These are phyloP conservation scores for Fregata magnificens DNA, from an alignment of 2,113 vertebrate genomes.

Conservation along the genomic window DNA sequence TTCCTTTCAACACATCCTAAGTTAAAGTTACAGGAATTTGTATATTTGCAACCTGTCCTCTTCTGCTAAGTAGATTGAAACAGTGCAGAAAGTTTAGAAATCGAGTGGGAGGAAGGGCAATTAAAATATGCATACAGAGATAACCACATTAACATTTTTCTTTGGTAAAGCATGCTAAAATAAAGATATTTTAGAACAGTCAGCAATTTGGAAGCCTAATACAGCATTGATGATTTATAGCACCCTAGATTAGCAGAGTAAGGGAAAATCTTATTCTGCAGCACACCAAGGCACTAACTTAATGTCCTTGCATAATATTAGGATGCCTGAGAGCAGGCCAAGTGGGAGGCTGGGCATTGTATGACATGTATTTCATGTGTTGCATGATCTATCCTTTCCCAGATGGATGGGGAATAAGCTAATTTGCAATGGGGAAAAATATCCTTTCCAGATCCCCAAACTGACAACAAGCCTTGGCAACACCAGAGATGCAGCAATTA, in stretches of 20 bases:
- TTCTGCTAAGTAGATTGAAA: background rate
- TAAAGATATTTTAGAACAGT: background rate
- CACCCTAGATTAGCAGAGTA: background rate
- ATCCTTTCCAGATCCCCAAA: background rate
- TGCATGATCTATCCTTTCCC: background rate
- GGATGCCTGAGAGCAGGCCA: background rate
- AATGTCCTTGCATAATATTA: background rate
- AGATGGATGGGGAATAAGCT: background rate
- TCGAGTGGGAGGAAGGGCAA: background rate
- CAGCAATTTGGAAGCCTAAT: background rate
- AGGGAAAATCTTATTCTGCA: background rate
- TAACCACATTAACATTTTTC: too few relatives aligned
- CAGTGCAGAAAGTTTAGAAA: background rate
- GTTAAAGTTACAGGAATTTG: background rate
- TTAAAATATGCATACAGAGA: too few relatives aligned
- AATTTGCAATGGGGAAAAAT: background rate
- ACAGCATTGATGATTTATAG: background rate
- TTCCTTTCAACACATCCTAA: background rate
- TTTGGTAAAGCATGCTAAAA: background rate
- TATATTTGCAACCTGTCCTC: background rate
- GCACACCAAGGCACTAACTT: background rate
- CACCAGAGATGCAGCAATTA: background rate
- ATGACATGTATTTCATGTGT: background rate
- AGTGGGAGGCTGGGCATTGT: background rate
- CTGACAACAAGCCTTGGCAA: background rate